Evolutionary conservation across 2,888 invertebrate species (phyloP).

Genomic region (Alentia gelatinosa): DNA sequence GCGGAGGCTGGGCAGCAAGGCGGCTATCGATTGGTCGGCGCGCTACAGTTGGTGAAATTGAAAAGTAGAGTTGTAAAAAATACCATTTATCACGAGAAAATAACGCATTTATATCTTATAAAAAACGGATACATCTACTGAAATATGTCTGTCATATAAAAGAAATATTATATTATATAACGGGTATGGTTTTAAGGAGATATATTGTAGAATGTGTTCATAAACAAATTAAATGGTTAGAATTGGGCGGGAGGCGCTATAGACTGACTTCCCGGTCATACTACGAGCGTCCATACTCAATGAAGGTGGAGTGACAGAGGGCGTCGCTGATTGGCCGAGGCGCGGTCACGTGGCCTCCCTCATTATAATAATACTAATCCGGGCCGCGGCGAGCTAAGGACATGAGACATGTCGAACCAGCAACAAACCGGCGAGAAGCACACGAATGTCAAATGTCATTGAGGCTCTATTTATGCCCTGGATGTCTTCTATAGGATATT

Average conservation of each 20-base stretch:
- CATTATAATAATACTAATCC: conserved; percentile 17
- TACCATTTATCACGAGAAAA: neutral
- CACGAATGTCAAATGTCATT: conserved; percentile 22
- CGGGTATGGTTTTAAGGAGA: too few relatives aligned
- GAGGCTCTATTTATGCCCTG: neutral
- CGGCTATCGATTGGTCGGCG: conserved; percentile 1
- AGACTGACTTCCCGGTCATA: neutral
- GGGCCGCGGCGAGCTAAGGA: neutral
- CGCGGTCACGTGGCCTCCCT: conserved; percentile 8
- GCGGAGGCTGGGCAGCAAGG: conserved; percentile 12
- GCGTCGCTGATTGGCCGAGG: neutral
- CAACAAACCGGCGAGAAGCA: neutral
- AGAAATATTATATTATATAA: too few relatives aligned
- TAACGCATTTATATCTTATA: too few relatives aligned
- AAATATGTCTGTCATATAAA: too few relatives aligned
- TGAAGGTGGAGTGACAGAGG: conserved; percentile 51
- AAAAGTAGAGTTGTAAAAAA: neutral
- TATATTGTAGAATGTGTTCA: too few relatives aligned
- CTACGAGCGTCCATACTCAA: conserved; percentile 10
- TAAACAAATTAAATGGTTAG: too few relatives aligned
- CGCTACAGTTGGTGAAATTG: neutral
- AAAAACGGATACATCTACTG: too few relatives aligned
- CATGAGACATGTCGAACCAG: neutral
- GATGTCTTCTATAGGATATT: neutral
- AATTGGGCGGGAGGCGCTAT: neutral